Conservation (phyloP, 2,888 invertebrate species). For the Thera obeliscata region DNA sequence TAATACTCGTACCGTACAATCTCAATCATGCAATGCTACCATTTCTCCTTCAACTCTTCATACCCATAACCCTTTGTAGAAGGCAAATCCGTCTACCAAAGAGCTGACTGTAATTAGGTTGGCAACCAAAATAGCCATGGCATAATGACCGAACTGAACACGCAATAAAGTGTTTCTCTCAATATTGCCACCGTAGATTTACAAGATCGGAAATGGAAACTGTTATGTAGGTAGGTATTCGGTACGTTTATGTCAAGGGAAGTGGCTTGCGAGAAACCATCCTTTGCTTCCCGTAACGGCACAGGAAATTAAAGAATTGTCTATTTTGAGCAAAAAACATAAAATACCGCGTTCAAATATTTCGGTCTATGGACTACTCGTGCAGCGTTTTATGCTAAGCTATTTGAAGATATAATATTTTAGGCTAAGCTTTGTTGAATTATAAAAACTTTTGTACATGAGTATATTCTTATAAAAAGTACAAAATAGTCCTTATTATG, state of each 20-base stretch:
- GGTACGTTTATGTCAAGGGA: conserved; percentile 13
- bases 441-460: too few species aligned
- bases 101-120: conserved; percentile 51
- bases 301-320: conserved; percentile 25
- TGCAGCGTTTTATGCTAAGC: background rate
- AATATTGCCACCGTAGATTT: conserved; percentile 22
- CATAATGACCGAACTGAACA: conserved; percentile 50
- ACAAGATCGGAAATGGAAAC: conserved; percentile 8
- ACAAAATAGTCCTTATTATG: too few species aligned
- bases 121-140: conserved; percentile 63
- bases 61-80: background rate
- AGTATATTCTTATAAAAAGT: too few species aligned
- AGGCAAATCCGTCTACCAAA: conserved; percentile 8
- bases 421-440: too few species aligned
- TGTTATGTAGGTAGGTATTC: too few species aligned
- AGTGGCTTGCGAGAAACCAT: conserved; percentile 1
- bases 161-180: conserved; percentile 36
- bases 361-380: conserved; percentile 4
- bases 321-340: conserved; percentile 21
- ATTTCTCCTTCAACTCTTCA: background rate
- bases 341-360: conserved; percentile 11
- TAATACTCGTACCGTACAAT: background rate
- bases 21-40: background rate
- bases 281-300: conserved; percentile 11
- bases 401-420: background rate